Conservation (phyloP, 2,888 invertebrate genomes). For the Cheilosia soror region DNA sequence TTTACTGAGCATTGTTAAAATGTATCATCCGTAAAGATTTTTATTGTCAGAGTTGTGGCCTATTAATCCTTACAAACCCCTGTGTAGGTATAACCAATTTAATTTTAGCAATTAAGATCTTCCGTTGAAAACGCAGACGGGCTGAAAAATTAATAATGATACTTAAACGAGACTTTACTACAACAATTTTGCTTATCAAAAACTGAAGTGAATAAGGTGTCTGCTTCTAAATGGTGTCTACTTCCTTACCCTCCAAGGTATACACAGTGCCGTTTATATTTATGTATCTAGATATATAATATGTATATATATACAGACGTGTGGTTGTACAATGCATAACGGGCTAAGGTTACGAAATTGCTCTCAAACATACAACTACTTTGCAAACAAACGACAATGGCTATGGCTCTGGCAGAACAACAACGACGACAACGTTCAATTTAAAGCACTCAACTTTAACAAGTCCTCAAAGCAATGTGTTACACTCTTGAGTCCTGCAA, state of each 20-base stretch:
- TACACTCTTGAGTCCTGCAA: slow-evolving; percentile 39
- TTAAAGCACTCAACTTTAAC: slow-evolving; percentile 49
- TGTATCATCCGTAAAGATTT: too few relatives aligned
- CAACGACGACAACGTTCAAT: slow-evolving; percentile 32
- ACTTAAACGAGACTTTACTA: slow-evolving; percentile 8
- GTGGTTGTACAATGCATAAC: slow-evolving; percentile 4
- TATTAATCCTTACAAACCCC: neutral
- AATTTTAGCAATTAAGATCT: neutral
- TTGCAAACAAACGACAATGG: slow-evolving; percentile 33
- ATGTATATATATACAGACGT: too few relatives aligned
- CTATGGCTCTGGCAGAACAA: slow-evolving; percentile 17
- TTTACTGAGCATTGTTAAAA: too few relatives aligned
- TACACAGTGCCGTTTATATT: neutral
- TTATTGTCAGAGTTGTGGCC: neutral
- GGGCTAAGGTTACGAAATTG: slow-evolving; percentile 35
- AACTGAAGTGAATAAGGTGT: slow-evolving; percentile 27
- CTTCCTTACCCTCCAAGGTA: slow-evolving; percentile 9
- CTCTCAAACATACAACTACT: slow-evolving; percentile 43
- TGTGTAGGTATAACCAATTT: neutral
- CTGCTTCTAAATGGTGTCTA: slow-evolving; percentile 31
- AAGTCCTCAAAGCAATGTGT: slow-evolving; percentile 44
- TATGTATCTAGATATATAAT: neutral
- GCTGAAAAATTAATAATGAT: slow-evolving; percentile 21
- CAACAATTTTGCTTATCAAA: slow-evolving; percentile 10
- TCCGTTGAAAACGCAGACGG: neutral